phyloP scores from a whole-genome alignment of 2,113 vertebrate species.

The Pteruthius melanotis region DNA sequence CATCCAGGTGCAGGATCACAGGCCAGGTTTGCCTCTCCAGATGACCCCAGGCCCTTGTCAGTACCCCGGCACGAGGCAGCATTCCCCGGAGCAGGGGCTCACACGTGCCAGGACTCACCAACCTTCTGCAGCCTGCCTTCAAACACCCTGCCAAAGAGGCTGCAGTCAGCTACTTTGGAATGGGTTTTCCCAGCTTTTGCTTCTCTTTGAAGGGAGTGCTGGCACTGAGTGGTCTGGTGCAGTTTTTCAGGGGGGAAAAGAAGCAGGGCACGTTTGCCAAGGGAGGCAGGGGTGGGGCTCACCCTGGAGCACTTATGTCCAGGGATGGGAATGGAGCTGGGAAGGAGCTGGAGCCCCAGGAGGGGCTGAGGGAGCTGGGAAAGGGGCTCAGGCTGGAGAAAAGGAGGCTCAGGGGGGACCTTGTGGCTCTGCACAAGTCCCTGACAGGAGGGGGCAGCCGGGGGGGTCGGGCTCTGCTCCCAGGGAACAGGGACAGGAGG shows the following conservation, averaged over 20 bases:
- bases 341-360: neutral
- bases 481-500: neutral
- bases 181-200: neutral
- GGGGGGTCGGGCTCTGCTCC: fast-evolving
- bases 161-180: neutral
- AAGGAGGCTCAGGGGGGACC: neutral
- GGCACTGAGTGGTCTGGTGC: fast-evolving
- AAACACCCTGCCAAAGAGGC: neutral
- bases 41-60: neutral
- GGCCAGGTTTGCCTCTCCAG: neutral
- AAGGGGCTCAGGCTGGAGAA: neutral
- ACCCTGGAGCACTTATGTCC: neutral
- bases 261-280: neutral
- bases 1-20: constrained; percentile 7
- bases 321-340: neutral
- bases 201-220: neutral
- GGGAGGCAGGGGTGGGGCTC: fast-evolving
- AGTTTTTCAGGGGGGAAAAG: neutral
- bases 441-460: neutral
- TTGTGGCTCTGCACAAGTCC: neutral
- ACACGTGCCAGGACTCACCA: neutral
- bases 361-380: neutral
- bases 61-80: neutral
- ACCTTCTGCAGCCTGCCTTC: neutral
- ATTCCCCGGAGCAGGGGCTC: neutral